A percentile compares a stretch with the other conserved stretches of the same genome.
These are phyloP conservation scores for Pachyuromys duprasi DNA, from an alignment of 2,797 vertebrate genomes.

Conservation along the genomic window DNA sequence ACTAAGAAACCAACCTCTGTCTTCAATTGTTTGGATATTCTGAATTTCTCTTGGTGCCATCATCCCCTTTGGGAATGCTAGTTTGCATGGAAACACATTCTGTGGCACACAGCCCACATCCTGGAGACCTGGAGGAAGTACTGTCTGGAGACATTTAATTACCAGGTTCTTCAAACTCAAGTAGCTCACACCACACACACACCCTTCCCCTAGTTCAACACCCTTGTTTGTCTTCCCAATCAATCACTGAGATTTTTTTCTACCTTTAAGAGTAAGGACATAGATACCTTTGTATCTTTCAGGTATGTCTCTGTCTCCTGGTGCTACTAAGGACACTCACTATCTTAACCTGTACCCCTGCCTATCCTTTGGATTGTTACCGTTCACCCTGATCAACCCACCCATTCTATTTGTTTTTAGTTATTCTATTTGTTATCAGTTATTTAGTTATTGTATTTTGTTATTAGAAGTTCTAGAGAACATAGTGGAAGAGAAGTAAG, in stretches of 20 bases:
- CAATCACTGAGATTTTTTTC: constrained; percentile 21
- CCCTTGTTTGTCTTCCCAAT: not conserved
- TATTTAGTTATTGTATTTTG: too few species aligned
- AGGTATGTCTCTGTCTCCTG: not conserved
- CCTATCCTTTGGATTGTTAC: not conserved
- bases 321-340: not conserved
- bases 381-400: not conserved
- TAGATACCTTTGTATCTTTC: not conserved
- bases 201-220: not conserved
- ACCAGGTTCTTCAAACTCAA: constrained; percentile 30
- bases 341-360: constrained; percentile 32
- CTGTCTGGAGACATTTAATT: constrained; percentile 35
- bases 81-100: constrained; percentile 64
- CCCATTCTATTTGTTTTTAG: not conserved
- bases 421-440: not conserved
- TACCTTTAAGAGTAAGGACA: constrained; percentile 25
- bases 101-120: constrained; percentile 44
- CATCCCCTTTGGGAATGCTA: constrained; percentile 9
- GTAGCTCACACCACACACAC: constrained; percentile 1
- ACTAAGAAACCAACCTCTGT: constrained; percentile 17
- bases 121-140: constrained; percentile 38
- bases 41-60: not conserved
- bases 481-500: constrained; percentile 36
- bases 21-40: constrained; percentile 8
- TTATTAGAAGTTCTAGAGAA: constrained; percentile 38